Base-by-base conservation (phyloP, 2,113 vertebrate genomes). In the Micronycteris hirsuta region DNA sequence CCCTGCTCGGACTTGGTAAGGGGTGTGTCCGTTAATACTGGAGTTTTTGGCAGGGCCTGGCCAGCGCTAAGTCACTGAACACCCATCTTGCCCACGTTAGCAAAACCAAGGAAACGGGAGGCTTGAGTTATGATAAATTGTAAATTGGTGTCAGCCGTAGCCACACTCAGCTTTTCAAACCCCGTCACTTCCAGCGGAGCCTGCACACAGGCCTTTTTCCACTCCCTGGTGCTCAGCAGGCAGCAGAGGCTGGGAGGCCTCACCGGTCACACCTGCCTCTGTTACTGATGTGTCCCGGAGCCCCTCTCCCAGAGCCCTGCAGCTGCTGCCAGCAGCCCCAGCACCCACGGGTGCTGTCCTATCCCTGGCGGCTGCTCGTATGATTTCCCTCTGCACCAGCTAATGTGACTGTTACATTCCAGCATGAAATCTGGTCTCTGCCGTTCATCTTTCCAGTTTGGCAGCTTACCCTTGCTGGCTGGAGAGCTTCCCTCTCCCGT, bases 401-500 rank as follows among this genome's bases (percentile, higher is more conserved):
- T 96, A 83, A 83, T 95, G 77, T 95, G 97, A 97, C 97, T 96
- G 92, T 83, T 10, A 0, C 22, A 4, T 76, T 96, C 68, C 96
- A 74, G 28, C 80, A 90, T 92, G 93, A 94, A 96, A 95, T 97
- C 97, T 96, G 90, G 97, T 97, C 73, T 92, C 97, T 94, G 85
- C 93, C 78, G 63, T 6, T 96, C 74, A 31, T 80, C 96, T 83
- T 90, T 94, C 96, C 97, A 96, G 83, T 98, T 97, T 98, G 96
- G 95, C 97, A 97, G 93, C 97, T 97, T 97, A 61, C 89, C 95
- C 68, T 89, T 84, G 73, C 92, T 97, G 98, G 98, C 97, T 98
- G 95, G 77, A 97, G 97, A 97, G 97, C 92, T 97, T 97, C 97
- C 98, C 89, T 95, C 97, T 86, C 8, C 77, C 84, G 96, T 98